Evolutionary conservation across 2,113 vertebrate species (phyloP).

Genomic region (Podarcis raffonei): DNA sequence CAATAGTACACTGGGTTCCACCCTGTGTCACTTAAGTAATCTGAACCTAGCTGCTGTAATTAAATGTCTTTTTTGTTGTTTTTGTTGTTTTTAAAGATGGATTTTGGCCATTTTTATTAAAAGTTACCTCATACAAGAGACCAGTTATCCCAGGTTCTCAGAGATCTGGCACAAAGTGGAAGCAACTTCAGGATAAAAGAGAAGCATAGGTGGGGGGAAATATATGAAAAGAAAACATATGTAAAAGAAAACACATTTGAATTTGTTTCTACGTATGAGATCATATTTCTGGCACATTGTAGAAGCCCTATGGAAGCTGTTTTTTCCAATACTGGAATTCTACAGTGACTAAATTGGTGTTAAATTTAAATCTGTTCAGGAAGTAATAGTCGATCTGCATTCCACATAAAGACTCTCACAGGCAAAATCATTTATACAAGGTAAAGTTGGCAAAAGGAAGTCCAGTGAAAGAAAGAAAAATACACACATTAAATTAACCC

Average conservation of each 20-base stretch:
- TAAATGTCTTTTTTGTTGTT: slow-evolving; percentile 6
- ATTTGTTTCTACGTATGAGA: slow-evolving; percentile 80
- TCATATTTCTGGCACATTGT: slow-evolving; percentile 86
- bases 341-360: slow-evolving; percentile 78
- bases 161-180: slow-evolving; percentile 44
- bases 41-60: slow-evolving; percentile 8
- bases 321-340: slow-evolving; percentile 78
- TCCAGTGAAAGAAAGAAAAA: slow-evolving; percentile 51
- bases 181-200: slow-evolving; percentile 63
- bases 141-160: slow-evolving; percentile 53
- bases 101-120: slow-evolving; percentile 56
- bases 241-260: slow-evolving; percentile 76
- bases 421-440: slow-evolving; percentile 79
- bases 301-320: slow-evolving; percentile 81
- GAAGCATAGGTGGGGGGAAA: slow-evolving; percentile 69
- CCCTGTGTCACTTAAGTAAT: slow-evolving; percentile 33
- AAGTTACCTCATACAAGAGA: slow-evolving; percentile 36
- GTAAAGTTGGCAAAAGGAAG: slow-evolving; percentile 80
- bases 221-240: slow-evolving; percentile 68
- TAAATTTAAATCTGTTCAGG: slow-evolving; percentile 83
- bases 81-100: slow-evolving; percentile 2
- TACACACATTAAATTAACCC: slow-evolving; percentile 55
- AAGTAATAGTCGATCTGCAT: slow-evolving; percentile 83
- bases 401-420: slow-evolving; percentile 76
- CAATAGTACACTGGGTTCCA: no score